phyloP scores from a whole-genome alignment of 2,797 vertebrate genomes.

The Manis crassicaudata region DNA sequence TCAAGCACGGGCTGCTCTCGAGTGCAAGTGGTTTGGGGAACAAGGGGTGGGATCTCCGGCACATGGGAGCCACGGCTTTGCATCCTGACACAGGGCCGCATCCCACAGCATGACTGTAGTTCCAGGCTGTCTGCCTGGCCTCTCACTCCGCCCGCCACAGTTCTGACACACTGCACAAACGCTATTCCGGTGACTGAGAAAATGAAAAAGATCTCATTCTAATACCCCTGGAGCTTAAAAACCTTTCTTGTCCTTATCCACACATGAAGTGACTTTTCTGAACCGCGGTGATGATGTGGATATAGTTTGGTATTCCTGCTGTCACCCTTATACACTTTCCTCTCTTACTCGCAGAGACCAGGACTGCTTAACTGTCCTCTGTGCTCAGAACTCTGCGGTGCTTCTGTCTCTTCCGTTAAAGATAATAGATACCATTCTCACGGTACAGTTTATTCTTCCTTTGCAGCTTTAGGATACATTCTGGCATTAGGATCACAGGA shows the following conservation, averaged over 20 bases:
- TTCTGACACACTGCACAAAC: background rate
- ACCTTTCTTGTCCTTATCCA: background rate
- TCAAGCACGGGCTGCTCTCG: background rate
- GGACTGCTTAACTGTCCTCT: too few relatives aligned
- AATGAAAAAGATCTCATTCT: background rate
- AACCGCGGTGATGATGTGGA: too few relatives aligned
- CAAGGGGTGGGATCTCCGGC: background rate
- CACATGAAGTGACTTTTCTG: background rate
- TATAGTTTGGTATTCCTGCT: background rate
- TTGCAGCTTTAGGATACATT: background rate
- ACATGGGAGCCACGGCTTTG: background rate
- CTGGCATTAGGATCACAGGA: background rate
- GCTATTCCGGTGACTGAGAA: background rate
- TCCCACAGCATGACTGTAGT: too few relatives aligned
- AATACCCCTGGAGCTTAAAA: background rate
- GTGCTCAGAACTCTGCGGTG: background rate
- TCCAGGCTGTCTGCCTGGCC: too few relatives aligned
- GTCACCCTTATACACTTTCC: background rate
- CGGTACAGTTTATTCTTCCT: background rate
- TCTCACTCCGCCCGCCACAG: too few relatives aligned
- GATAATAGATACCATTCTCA: background rate
- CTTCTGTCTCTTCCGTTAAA: background rate
- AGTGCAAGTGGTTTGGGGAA: background rate
- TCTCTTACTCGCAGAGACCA: too few relatives aligned
- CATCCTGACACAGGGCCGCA: background rate